phyloP scores from a whole-genome alignment of 2,888 invertebrate genomes.

The Oscheius myriophilus region DNA sequence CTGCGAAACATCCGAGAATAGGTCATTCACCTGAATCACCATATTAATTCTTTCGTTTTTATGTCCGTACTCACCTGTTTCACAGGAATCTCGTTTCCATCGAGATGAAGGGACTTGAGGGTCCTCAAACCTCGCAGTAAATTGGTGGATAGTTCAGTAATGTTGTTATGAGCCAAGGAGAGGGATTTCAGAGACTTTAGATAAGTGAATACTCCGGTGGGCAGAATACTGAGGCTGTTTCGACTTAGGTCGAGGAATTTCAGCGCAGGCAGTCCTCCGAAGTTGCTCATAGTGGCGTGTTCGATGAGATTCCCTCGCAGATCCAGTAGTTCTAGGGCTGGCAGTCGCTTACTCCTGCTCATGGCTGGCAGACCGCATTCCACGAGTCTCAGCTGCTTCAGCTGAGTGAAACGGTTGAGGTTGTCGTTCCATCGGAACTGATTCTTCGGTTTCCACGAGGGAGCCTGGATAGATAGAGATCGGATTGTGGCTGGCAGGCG shows the following conservation, averaged over 20 bases:
- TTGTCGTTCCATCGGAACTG: slow-evolving; percentile 65
- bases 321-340: slow-evolving; percentile 60
- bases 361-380: slow-evolving; percentile 65
- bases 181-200: slow-evolving; percentile 53
- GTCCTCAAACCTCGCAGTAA: slow-evolving; percentile 76
- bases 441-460: slow-evolving; percentile 57
- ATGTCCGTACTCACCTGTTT: slow-evolving; percentile 28
- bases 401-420: slow-evolving; percentile 65
- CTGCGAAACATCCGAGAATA: slow-evolving; percentile 59
- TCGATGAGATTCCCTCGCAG: slow-evolving; percentile 58
- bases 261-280: slow-evolving; percentile 72
- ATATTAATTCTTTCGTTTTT: neutral
- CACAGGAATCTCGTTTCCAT: slow-evolving; percentile 75
- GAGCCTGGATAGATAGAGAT: slow-evolving; percentile 67
- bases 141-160: slow-evolving; percentile 73
- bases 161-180: slow-evolving; percentile 77
- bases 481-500: slow-evolving; percentile 59
- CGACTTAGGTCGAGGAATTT: slow-evolving; percentile 76
- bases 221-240: slow-evolving; percentile 74
- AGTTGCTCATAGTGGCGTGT: slow-evolving; percentile 63
- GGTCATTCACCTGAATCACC: slow-evolving; percentile 50
- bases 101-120: slow-evolving; percentile 77
- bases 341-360: slow-evolving; percentile 59
- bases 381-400: slow-evolving; percentile 58
- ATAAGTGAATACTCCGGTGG: slow-evolving; percentile 70